Evolutionary conservation across 2,113 vertebrate species (phyloP), one percentile per base, ranked within the genome.

Genomic region (Catharus fuscescens): DNA sequence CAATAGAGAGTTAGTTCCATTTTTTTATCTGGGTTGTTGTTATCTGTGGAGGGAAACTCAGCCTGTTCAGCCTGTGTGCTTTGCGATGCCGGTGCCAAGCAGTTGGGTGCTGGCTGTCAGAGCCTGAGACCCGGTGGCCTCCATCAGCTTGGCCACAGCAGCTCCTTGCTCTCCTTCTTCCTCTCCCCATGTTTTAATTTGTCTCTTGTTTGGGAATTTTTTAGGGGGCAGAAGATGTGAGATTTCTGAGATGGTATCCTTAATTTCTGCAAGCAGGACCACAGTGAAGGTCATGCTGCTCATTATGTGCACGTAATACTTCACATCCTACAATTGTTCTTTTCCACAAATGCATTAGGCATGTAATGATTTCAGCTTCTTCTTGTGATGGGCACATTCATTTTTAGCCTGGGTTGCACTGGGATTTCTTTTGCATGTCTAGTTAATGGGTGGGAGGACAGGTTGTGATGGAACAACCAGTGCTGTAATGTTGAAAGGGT

Each of bases 361-460:
- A 72, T 18, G 21, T 61, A 56, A 72, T 10, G 23, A 61, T 85
- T 86, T 79, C 48, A 87, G 28, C 31, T 40, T 1, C 66, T 80
- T 40, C 59, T 62, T 38, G 10, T 54, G 54, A 74, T 28, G 29
- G 59, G 24, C 42, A 14, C 0, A 0, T 72, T 92, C 38, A 28
- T 88, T 95, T 90, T 86, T 84, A 94, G 34, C 52, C 60, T 45
- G 44, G 29, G 14, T 83, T 92, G 76, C 45, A 8, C 45, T 60
- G 74, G 57, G 59, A 69, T 95, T 90, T 67, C 70, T 94, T 91
- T 91, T 91, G 84, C 79, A 80, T 70, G 38, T 81, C 66, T 80
- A 23, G 74, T 82, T 91, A 77, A 62, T 40, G 67, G 86, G 47
- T 92, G 71, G 85, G 90, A 90, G 67, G 81, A 81, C 79, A 73